Evolutionary conservation across 2,888 invertebrate species (phyloP), one percentile per base, ranked within the genome.

Genomic region (Eristalis pertinax): DNA sequence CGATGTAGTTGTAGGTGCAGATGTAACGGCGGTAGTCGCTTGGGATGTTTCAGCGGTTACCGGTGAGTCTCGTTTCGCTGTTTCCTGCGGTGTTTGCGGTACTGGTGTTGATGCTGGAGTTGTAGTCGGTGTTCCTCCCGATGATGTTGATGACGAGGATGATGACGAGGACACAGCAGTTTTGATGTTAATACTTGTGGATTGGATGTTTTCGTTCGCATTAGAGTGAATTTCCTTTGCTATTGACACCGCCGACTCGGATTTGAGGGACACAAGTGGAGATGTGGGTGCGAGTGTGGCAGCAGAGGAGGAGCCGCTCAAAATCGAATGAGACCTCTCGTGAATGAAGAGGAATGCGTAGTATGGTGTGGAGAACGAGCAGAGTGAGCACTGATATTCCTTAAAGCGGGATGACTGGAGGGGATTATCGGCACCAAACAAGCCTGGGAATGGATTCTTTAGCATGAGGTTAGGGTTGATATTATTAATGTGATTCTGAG

Each of bases 271-370:
- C 81, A 73, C 77, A 60, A 89, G 77, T 78, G 84, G 83, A 50
- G 63, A 89, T 63, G 90, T 88, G 65, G 84, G 79, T 32, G 73
- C 68, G 0, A 62, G n/a, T n/a, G 90, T 90, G 69, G 74, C 56
- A 2, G 43, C 41, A 0, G 82, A 22, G 4, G 82, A 24, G 29
- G 89, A 89, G 26, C 89, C 90, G 80, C 90, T 93, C 19, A 93
- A 89, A 84, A 93, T 90, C 41, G 94, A 93, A 93, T 98, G 98
- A 60, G 97, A 97, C 90, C 97, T 95, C 92, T 98, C 98, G 93
- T 98, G 98, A 70, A 98, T 97, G 93, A 97, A 98, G 89, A 98
- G 94, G 91, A 98, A 97, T 75, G 98, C 98, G 90, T 98, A 95
- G 91, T 98, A 96, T 89, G 97, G 96, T 50, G 98, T 98, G 62